Conservation (phyloP, 2,113 vertebrate species). For the Thunnus thynnus region DNA sequence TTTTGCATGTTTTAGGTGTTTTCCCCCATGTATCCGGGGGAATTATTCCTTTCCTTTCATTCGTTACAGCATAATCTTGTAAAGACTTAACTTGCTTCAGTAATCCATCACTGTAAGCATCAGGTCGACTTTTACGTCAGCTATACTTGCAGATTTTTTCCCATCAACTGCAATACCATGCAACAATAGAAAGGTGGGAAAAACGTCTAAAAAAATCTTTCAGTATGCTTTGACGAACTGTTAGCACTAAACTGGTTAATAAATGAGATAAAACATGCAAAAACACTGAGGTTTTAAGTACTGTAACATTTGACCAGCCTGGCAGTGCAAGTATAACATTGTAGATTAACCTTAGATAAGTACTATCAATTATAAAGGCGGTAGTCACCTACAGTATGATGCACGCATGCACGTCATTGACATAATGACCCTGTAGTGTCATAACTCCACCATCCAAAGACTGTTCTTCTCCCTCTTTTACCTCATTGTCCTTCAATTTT, state of each 20-base stretch:
- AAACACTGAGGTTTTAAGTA: neutral
- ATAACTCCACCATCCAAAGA: conserved; percentile 11
- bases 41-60: conserved; percentile 1
- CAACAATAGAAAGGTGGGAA: neutral
- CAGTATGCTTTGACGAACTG: neutral
- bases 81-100: neutral
- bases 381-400: neutral
- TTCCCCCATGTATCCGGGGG: neutral
- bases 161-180: neutral
- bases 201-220: neutral
- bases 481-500: conserved; percentile 1
- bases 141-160: neutral
- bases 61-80: neutral
- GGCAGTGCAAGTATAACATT: neutral
- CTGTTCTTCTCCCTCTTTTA: conserved; percentile 24
- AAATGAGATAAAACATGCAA: conserved; percentile 8
- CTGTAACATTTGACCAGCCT: neutral
- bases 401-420: conserved; percentile 4
- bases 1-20: conserved; percentile 13
- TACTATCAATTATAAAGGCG: neutral
- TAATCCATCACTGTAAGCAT: neutral
- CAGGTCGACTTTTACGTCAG: neutral
- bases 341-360: neutral
- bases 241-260: neutral
- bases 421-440: conserved; percentile 13